A percentile compares a stretch with the other conserved stretches of the same genome.
Conservation (phyloP, 2,888 invertebrate species). For the Drosophila hamatofila region DNA sequence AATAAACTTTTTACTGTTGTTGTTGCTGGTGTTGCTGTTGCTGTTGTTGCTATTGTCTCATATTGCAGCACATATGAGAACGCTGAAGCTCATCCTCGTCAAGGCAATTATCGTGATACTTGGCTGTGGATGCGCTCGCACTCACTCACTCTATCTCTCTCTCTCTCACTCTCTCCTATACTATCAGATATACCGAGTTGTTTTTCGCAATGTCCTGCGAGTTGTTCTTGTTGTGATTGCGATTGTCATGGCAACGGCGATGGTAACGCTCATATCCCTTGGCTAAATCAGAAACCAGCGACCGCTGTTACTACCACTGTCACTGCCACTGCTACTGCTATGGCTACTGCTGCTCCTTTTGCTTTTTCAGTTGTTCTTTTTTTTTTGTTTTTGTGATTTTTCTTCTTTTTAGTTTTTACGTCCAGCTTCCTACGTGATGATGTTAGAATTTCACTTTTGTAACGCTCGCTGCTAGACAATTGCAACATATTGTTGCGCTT, state of each 20-base stretch:
- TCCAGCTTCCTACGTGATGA: slow-evolving; percentile 58
- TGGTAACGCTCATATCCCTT: slow-evolving; percentile 59
- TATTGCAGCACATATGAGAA: slow-evolving; percentile 39
- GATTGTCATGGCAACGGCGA: slow-evolving; percentile 72
- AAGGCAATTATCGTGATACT: slow-evolving; percentile 68
- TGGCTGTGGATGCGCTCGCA: slow-evolving; percentile 32
- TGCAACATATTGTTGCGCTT: slow-evolving; percentile 71
- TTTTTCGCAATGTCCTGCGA: slow-evolving; percentile 42
- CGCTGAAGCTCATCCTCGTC: slow-evolving; percentile 40
- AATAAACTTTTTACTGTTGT: neutral
- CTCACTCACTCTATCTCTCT: neutral
- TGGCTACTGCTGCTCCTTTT: slow-evolving; percentile 21
- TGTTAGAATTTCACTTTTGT: slow-evolving; percentile 70
- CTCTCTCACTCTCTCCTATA: neutral
- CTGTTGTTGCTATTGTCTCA: slow-evolving; percentile 5
- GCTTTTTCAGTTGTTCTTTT: slow-evolving; percentile 13
- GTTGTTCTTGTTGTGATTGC: slow-evolving; percentile 61
- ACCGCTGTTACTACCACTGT: slow-evolving; percentile 18
- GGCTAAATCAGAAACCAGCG: slow-evolving; percentile 57
- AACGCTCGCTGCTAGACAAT: slow-evolving; percentile 59
- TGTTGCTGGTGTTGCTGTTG: neutral
- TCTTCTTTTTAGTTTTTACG: slow-evolving; percentile 16
- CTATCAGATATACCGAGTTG: slow-evolving; percentile 17
- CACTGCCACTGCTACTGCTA: slow-evolving; percentile 1
- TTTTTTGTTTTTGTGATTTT: slow-evolving; percentile 4